Base-by-base conservation (phyloP, 1,140 invertebrate species). In the Drosophila bocqueti region DNA sequence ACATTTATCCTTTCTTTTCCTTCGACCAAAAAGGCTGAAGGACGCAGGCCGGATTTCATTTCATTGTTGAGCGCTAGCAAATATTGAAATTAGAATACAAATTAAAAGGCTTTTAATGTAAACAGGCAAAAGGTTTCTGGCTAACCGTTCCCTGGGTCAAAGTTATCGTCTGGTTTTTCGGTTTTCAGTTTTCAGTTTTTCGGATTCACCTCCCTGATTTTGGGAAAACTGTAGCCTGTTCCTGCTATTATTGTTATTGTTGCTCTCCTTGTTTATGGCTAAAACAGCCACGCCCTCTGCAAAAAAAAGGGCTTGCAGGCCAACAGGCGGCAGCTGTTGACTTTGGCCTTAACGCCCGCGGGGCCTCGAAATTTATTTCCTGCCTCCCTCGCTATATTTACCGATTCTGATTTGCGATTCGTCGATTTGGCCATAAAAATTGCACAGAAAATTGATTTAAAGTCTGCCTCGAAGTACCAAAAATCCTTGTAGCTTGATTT, bases 11-110 rank as follows among this genome's bases (percentile, higher is more conserved):
- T 63, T 71, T 79, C 62, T 45, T 67, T 59, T 47, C 50, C 67
- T 57, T 77, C 61, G 5, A 13, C n/a, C 67, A 7, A 24, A 47
- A 47, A 7, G 18, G 18, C 21, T 49, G 47, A 34, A 31, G 40
- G 62, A 45, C 18, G 57, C 66, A 34, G 71, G 64, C 72, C 36
- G 72, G 79, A 67, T 68, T 72, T 75, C 60, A 69, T 87, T 87
- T 78, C 82, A 87, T 89, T 87, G 84, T 87, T 87, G 77, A 78
- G 73, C 84, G 26, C 65, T 63, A 59, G 84, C 84, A 87, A 87
- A 87, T 87, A 87, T 87, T 87, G 85, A 89, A 87, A 87, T 87
- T 89, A 83, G 84, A 84, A 87, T 87, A 89, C 81, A 89, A 87
- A 87, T 89, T 87, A 87, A 89, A 87, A 87, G 83, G 84, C 84